Base-by-base conservation (phyloP, 92 coral and sea anemone species). In the Siderastrea siderea region DNA sequence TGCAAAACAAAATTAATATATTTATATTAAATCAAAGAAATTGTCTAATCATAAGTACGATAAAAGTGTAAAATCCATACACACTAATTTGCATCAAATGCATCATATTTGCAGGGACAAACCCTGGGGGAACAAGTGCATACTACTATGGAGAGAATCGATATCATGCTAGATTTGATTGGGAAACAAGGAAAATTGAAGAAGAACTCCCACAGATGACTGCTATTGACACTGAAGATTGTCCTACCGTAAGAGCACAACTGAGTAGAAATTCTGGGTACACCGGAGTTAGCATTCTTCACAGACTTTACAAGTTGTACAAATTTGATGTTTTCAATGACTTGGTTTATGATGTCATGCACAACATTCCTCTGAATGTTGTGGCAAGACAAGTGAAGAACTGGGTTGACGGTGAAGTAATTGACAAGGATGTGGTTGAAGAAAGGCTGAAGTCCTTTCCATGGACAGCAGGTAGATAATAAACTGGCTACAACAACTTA, bases 301-400 rank as follows among this genome's bases (percentile, higher is more conserved):
- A 88, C 57, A 26, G 83, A 51, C 91, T 81, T 47, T 64, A 86
- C 69, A 86, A 86, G 79, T 57, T 86, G 58, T 86, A 86, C 46
- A 48, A 47, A 68, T 86, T 78, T 78, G 84, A 86, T 59, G 68
- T 86, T 68, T 77, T 67, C 85, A 73, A 75, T 16, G 91, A 88
- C 51, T 44, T 81, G 17, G 91, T 88, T 43, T 81, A 26, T 66
- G 82, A 88, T 46, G 50, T 82, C 46, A 88, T 66, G 91, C 86
- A 80, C 67, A 81, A 88, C 61, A 67, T 88, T 13, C 91, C 87
- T 2, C 72, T 82, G 38, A 88, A 88, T 82, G 91, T 88, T 44
- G 81, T 81, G 10, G 61, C 78, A 88, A 75, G 50, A 3, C 87
- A 81, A 50, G 5, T 88, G 9, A 74, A 81, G 10, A 57, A 57